phyloP scores from a whole-genome alignment of 2,888 invertebrate species.

The Phalera bucephala region DNA sequence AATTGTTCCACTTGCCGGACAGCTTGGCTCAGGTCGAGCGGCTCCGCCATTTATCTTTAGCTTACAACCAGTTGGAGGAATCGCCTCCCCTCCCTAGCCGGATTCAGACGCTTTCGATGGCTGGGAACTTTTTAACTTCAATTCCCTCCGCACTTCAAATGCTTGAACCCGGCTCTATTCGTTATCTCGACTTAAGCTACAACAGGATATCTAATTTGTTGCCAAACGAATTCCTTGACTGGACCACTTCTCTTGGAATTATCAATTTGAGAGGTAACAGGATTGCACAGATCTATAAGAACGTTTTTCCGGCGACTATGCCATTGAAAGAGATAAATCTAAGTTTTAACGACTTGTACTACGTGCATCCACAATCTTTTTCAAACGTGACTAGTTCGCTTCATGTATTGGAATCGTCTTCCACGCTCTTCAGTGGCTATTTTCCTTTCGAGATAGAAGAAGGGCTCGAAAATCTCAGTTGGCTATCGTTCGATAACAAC shows the following conservation, averaged over 20 bases:
- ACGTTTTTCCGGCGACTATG: constrained; percentile 88
- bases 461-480: constrained; percentile 88
- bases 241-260: constrained; percentile 91
- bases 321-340: constrained; percentile 94
- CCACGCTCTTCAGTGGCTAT: constrained; percentile 91
- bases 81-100: constrained; percentile 85
- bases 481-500: constrained; percentile 94
- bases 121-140: constrained; percentile 90
- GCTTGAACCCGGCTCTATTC: constrained; percentile 88
- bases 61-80: constrained; percentile 87
- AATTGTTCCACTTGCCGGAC: constrained; percentile 86
- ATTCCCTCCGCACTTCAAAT: constrained; percentile 88
- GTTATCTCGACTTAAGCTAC: constrained; percentile 93
- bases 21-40: constrained; percentile 86
- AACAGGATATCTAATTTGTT: constrained; percentile 91
- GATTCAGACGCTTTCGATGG: constrained; percentile 90
- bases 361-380: constrained; percentile 91
- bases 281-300: constrained; percentile 87
- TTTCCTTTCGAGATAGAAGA: constrained; percentile 90
- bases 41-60: constrained; percentile 91
- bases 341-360: constrained; percentile 94
- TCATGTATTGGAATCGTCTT: constrained; percentile 93
- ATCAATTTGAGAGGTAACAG: constrained; percentile 92
- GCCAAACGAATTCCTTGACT: constrained; percentile 89
- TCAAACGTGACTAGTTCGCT: constrained; percentile 88